Evolutionary conservation across 1,140 invertebrate genomes (phyloP).

Genomic region (Habropoda laboriosa): DNA sequence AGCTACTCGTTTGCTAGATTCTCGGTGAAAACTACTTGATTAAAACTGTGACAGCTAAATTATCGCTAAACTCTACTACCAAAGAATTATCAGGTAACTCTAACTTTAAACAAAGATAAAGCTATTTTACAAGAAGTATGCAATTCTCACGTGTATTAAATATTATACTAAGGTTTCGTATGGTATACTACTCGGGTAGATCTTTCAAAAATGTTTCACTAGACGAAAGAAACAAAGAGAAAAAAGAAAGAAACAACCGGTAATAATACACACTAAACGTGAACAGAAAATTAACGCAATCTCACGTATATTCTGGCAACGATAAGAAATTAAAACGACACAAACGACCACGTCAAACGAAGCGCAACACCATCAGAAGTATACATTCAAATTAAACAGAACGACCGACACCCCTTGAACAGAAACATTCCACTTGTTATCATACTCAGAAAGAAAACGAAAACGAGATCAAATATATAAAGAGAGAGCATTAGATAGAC

Average conservation of each 20-base stretch:
- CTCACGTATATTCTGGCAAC: not conserved
- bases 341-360: not conserved
- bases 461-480: not conserved
- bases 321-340: not conserved
- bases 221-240: not conserved
- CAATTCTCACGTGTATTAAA: not conserved
- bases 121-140: not conserved
- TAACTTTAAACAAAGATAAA: not conserved
- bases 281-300: not conserved
- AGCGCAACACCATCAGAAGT: not conserved
- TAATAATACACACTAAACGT: no score
- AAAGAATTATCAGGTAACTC: not conserved
- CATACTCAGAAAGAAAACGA: no score
- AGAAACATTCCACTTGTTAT: not conserved
- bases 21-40: slow-evolving; percentile 24
- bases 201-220: not conserved
- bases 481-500: no score
- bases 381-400: not conserved
- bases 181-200: not conserved
- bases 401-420: not conserved
- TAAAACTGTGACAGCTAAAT: slow-evolving; percentile 21
- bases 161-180: not conserved
- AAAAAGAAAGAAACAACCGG: not conserved
- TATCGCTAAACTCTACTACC: slow-evolving; percentile 35
- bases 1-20: slow-evolving; percentile 37